A percentile compares a stretch with the other conserved stretches of the same genome.
These are phyloP conservation scores for Nymphalis io DNA, from an alignment of 1,140 invertebrate species.

Conservation along the genomic window DNA sequence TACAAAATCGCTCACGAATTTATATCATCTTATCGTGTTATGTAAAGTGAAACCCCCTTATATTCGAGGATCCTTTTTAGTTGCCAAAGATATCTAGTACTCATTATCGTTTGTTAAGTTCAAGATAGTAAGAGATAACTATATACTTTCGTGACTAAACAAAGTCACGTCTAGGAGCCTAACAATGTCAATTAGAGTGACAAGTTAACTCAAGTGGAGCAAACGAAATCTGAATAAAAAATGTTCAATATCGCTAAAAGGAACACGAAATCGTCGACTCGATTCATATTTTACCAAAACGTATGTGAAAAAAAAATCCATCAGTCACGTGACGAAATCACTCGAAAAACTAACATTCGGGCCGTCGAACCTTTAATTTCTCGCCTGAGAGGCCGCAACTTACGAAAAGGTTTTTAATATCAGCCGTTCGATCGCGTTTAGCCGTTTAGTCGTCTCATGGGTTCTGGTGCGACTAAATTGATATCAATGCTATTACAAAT, in stretches of 20 bases:
- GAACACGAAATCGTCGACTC: neutral
- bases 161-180: conserved; percentile 19
- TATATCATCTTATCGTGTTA: too few species aligned
- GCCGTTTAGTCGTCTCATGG: conserved; percentile 44
- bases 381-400: conserved; percentile 52
- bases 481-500: conserved; percentile 20
- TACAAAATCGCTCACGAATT: too few species aligned
- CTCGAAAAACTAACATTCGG: conserved; percentile 48
- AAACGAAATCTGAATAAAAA: neutral
- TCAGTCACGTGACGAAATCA: conserved; percentile 46
- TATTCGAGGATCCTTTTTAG: neutral
- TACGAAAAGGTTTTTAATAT: conserved; percentile 55
- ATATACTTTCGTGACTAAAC: conserved; percentile 15
- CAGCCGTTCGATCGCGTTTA: conserved; percentile 54
- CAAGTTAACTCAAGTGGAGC: neutral
- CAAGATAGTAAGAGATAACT: neutral
- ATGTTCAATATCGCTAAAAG: neutral
- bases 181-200: conserved; percentile 3
- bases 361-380: conserved; percentile 57
- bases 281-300: conserved; percentile 23
- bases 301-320: conserved; percentile 35
- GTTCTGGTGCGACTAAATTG: conserved; percentile 35
- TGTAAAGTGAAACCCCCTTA: too few species aligned
- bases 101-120: neutral
- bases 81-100: neutral